These are phyloP conservation scores for Ammodytes dubius DNA, from an alignment of 2,113 vertebrate species.

Conservation along the genomic window DNA sequence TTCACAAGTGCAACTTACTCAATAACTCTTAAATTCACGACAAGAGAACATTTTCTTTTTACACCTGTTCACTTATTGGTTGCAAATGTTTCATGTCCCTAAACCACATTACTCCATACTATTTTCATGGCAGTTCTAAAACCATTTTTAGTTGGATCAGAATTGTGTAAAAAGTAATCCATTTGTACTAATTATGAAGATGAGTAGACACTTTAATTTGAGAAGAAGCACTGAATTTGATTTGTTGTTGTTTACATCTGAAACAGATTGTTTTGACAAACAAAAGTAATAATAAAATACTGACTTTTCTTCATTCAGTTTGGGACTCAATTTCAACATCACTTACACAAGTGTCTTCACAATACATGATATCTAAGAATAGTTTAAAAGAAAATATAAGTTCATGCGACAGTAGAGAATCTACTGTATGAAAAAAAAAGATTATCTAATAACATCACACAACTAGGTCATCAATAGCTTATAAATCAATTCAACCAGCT, in stretches of 20 bases:
- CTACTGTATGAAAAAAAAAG: not conserved
- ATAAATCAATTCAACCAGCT: too few species aligned
- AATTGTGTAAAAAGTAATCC: not conserved
- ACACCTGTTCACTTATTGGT: not conserved
- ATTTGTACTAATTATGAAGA: slow-evolving; percentile 24
- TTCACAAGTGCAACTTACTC: slow-evolving; percentile 6
- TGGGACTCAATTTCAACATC: not conserved
- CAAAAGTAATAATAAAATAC: slow-evolving; percentile 30
- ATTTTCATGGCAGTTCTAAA: not conserved
- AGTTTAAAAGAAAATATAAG: not conserved
- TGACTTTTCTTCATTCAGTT: not conserved
- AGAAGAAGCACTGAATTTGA: slow-evolving; percentile 25
- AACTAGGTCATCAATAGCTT: not conserved
- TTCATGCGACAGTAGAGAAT: not conserved
- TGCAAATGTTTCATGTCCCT: not conserved
- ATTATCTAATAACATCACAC: not conserved
- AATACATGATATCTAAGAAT: not conserved
- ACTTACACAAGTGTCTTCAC: not conserved
- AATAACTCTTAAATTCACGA: not conserved
- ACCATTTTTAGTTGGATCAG: not conserved
- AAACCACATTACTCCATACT: not conserved
- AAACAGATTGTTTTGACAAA: not conserved
- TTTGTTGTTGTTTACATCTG: slow-evolving; percentile 6
- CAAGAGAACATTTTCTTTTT: not conserved
- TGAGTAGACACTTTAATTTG: slow-evolving; percentile 32